Evolutionary conservation across 2,797 vertebrate genomes (phyloP), one percentile per base, ranked within the genome.

Genomic region (Hydrocynus forskahlii): DNA sequence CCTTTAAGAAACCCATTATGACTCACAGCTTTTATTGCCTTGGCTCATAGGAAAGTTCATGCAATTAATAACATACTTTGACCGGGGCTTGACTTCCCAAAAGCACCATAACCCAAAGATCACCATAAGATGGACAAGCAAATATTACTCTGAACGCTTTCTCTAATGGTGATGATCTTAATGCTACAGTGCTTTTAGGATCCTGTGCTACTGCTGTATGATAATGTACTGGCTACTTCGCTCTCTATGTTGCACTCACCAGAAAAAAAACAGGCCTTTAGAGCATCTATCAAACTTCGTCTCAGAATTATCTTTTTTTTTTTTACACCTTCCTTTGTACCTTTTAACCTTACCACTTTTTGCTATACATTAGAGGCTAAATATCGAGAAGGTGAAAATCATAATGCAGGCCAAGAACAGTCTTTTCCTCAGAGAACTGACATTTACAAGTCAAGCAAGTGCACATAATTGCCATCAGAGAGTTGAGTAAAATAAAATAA

Each of bases 371-470:
- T 69, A 69, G 57, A 70, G 52, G 57, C 19, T 35, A 63, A 70
- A 50, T 54, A 70, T 45, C 50, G 10, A 60, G 54, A 50, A 77
- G 50, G 70, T 7, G 23, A 66, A 50, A 17, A 78, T 69, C 38
- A 43, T 38, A 78, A n/a, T 25, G 50, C n/a, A 29, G 35, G 64
- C 13, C 12, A 59, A 60, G 60, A 52, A 29, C 14, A 35, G 16
- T 9, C 25, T 66, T 76, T 57, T 54, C 40, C 38, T 48, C 25
- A 25, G 50, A 69, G 29, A 43, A 23, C 70, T 75, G 76, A 62
- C 76, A 83, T 79, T 83, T 83, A 83, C 64, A 79, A 69, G 76
- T 75, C 71, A 57, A 63, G 55, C 63, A 69, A 83, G 72, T 75
- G 72, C 71, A 79, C 67, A 23, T 73, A 70, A 55, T 69, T 82